Percentiles rank a stretch among this genome's conserved stretches.
These are phyloP conservation scores for Garra rufa DNA, from an alignment of 2,113 vertebrate species.

Conservation along the genomic window DNA sequence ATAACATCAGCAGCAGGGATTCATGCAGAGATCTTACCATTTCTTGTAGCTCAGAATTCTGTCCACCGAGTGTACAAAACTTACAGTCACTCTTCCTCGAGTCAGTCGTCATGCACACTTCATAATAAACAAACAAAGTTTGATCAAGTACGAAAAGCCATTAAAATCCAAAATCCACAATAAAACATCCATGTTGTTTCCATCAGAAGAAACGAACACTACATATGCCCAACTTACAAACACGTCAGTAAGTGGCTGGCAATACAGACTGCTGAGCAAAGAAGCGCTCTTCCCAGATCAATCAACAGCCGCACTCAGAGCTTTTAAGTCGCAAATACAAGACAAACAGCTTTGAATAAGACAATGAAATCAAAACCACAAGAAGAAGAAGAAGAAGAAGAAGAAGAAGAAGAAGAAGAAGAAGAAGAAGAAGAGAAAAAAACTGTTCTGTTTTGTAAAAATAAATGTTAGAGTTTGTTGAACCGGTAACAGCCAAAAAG, in stretches of 20 bases:
- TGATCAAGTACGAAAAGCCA: not conserved
- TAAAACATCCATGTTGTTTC: not conserved
- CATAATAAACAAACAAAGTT: too few relatives aligned
- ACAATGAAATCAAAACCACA: not conserved
- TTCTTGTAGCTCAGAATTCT: not conserved
- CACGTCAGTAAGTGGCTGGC: not conserved
- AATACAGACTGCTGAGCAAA: conserved; percentile 41
- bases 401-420: too few relatives aligned
- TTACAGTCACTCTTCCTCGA: conserved; percentile 28
- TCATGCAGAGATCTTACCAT: conserved; percentile 29
- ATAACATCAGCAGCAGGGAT: too few relatives aligned
- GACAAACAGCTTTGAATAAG: not conserved
- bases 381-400: too few relatives aligned
- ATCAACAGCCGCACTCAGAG: conserved; percentile 75
- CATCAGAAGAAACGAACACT: not conserved
- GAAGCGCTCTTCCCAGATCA: conserved; percentile 18
- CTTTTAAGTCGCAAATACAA: conserved; percentile 31
- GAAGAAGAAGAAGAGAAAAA: too few relatives aligned
- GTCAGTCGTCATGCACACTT: conserved; percentile 32
- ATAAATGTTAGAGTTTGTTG: not conserved
- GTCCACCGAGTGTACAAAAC: not conserved
- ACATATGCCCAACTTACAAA: not conserved
- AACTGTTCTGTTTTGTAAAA: too few relatives aligned
- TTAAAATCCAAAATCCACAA: not conserved
- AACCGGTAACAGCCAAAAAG: not conserved